Conservation (phyloP, 2,797 vertebrate species). For the Glyptemys insculpta region DNA sequence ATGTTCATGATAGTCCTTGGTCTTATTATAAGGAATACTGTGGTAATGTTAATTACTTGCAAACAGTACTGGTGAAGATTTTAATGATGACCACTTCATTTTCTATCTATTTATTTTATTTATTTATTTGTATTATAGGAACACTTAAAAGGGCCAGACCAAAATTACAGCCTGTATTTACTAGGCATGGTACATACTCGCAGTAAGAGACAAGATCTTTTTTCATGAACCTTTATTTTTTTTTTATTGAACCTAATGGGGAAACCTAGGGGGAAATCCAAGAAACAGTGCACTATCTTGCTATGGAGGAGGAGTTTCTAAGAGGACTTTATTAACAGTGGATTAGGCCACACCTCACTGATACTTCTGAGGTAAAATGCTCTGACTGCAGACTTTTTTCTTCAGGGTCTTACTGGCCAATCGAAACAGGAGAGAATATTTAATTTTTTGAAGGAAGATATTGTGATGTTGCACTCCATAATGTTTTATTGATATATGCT, state of each 20-base stretch:
- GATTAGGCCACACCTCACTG: not conserved
- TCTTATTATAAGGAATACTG: not conserved
- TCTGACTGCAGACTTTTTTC: slow-evolving; percentile 2
- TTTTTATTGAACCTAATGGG: not conserved
- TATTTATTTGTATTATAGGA: not conserved
- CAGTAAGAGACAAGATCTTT: not conserved
- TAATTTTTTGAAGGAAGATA: slow-evolving; percentile 9
- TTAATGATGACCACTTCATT: not conserved
- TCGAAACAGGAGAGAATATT: slow-evolving; percentile 30
- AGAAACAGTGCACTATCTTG: not conserved
- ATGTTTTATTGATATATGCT: too few species aligned
- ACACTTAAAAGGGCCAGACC: not conserved
- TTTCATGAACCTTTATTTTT: not conserved
- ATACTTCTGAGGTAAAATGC: not conserved
- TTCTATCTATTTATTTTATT: too few species aligned
- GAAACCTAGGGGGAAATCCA: not conserved
- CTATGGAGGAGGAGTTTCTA: not conserved
- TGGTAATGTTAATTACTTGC: not conserved
- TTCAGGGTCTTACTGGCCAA: slow-evolving; percentile 4
- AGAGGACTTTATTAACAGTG: not conserved
- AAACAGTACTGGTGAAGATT: not conserved
- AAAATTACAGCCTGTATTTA: not conserved
- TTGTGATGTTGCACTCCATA: not conserved
- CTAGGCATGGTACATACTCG: not conserved
- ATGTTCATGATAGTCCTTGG: not conserved